Evolutionary conservation across 2,888 invertebrate genomes (phyloP).

Genomic region (Hoplodrina ambigua): DNA sequence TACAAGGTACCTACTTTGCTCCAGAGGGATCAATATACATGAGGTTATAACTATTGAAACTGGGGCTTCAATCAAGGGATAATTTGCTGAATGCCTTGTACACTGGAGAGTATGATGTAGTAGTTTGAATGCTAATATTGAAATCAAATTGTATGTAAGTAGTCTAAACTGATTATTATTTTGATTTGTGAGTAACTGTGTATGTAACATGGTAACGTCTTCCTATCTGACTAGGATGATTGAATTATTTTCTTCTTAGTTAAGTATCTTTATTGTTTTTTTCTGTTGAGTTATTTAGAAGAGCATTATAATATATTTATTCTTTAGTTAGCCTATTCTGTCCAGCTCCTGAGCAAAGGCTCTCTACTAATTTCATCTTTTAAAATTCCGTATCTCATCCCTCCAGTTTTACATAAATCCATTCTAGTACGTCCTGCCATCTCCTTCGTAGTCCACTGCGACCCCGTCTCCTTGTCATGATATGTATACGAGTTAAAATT

Average conservation of each 20-base stretch:
- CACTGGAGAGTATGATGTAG: neutral
- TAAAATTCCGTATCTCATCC: too few species aligned
- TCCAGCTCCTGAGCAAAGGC: too few species aligned
- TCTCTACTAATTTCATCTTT: too few species aligned
- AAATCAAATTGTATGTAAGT: slow-evolving; percentile 6
- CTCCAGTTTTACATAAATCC: too few species aligned
- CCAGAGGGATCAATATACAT: neutral
- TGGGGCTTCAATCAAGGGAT: slow-evolving; percentile 32
- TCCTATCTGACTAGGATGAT: neutral
- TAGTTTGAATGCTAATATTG: slow-evolving; percentile 17
- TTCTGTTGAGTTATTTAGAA: neutral
- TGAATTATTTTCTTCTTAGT: neutral
- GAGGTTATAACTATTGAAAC: slow-evolving; percentile 5
- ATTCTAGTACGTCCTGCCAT: too few species aligned
- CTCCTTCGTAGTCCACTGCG: too few species aligned
- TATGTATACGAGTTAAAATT: too few species aligned
- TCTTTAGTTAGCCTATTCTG: too few species aligned
- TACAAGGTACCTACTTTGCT: slow-evolving; percentile 3
- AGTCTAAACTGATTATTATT: slow-evolving; percentile 19
- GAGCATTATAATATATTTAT: too few species aligned
- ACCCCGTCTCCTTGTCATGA: too few species aligned
- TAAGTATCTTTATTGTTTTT: neutral
- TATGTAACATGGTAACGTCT: neutral
- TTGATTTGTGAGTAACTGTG: neutral
- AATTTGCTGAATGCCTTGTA: slow-evolving; percentile 9